Percentiles rank a stretch among this genome's conserved stretches.
Evolutionary conservation across 2,113 vertebrate genomes (phyloP).

Genomic region (Cephalophus harveyi): DNA sequence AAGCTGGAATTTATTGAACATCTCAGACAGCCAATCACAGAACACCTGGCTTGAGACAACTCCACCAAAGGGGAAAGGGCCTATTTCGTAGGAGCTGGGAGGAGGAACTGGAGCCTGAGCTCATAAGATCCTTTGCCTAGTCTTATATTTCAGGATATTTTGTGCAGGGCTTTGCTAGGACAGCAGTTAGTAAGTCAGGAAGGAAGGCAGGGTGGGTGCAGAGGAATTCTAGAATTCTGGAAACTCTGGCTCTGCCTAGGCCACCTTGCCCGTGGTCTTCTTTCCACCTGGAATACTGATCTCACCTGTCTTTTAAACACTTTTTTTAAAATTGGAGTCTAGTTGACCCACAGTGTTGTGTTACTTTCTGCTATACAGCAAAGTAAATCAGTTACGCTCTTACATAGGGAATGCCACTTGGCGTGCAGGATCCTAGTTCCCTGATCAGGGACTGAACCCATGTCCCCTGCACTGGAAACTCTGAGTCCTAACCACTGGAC

Average conservation of each 20-base stretch:
- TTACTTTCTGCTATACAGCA: not conserved
- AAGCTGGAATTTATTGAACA: not conserved
- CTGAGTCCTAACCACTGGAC: not conserved
- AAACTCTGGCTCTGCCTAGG: not conserved
- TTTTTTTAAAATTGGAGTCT: not conserved
- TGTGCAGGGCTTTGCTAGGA: not conserved
- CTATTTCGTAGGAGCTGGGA: not conserved
- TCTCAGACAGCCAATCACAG: not conserved
- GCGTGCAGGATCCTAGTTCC: not conserved
- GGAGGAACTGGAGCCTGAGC: not conserved
- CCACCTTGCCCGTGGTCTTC: not conserved
- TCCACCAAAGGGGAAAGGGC: not conserved
- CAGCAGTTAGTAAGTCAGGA: not conserved
- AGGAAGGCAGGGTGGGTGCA: not conserved
- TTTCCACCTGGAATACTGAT: not conserved
- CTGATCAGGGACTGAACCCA: not conserved
- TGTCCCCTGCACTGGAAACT: not conserved
- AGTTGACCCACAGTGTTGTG: not conserved
- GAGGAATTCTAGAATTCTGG: not conserved
- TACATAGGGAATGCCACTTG: not conserved
- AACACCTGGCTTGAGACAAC: not conserved
- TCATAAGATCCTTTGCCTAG: not conserved
- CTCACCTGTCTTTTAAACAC: not conserved
- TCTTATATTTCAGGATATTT: not conserved
- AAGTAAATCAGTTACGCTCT: not conserved